Evolutionary conservation across 2,888 invertebrate genomes (phyloP), one percentile per base, ranked within the genome.

Genomic region (Dendrolimus houi): DNA sequence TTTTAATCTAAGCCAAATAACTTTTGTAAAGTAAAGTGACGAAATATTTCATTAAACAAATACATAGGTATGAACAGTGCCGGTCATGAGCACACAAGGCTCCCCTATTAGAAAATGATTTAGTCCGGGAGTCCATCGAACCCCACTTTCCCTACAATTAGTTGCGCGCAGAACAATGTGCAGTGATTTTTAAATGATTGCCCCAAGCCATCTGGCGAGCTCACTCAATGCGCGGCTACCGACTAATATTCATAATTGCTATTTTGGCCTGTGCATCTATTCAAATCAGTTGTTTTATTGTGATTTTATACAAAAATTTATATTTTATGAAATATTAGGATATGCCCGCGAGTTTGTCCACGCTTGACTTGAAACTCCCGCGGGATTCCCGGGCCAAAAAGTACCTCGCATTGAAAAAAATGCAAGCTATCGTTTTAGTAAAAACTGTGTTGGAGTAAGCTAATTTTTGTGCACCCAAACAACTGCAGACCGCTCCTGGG

Each of bases 101-200:
- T 67, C 70, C 85, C 82, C 71, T 77, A 86, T 87, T 87, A 86
- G 83, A 82, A 78, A 87, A 85, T 87, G 78, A 87, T 87, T 87
- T 83, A 82, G 81, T 84, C 79, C 71, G 72, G 69, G 77, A 75
- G 84, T 83, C 83, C 80, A 78, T 81, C 78, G 85, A 81, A 83
- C 84, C 87, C 91, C 85, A 83, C 85, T 87, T 89, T 87, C 83
- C 79, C 85, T 87, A 84, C 91, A 91, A 92, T 91, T 91, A 91
- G 89, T 87, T 85, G 80, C 80, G 79, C 77, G 75, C 79, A 76
- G 89, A 89, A 91, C 90, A 90, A 91, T 90, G 85, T 80, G 85
- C 89, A 83, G 90, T 88, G 90, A 91, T 90, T 91, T 89, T 91
- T 88, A 85, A 87, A 88, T 84, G 84, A 85, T 87, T 81, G 83